Evolutionary conservation across 2,797 vertebrate genomes (phyloP).

Genomic region (Cheirogaleus major): DNA sequence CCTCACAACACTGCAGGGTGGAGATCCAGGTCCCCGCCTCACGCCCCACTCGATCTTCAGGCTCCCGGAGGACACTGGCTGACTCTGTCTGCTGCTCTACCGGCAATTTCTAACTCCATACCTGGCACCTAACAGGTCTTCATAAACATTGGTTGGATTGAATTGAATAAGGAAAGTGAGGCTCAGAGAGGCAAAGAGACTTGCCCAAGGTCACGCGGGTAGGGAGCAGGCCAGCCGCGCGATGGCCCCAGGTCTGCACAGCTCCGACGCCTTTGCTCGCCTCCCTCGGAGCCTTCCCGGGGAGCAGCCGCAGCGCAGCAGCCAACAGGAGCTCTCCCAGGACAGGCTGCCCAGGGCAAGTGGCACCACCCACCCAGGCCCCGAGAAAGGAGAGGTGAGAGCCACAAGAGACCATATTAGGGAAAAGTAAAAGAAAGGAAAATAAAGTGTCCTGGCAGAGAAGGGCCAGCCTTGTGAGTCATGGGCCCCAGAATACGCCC

Average conservation of each 20-base stretch:
- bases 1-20: accelerated
- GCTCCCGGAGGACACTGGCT: background rate
- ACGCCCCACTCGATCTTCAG: background rate
- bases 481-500: background rate
- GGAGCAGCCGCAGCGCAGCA: background rate
- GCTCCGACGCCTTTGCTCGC: accelerated
- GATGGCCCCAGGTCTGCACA: background rate
- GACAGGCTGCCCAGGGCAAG: background rate
- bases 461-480: background rate
- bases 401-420: background rate
- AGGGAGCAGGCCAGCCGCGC: background rate
- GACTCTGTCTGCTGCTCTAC: background rate
- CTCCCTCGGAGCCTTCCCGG: background rate
- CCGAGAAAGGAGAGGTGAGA: background rate
- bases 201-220: background rate
- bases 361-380: background rate
- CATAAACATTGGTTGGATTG: background rate
- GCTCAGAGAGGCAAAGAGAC: background rate
- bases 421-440: background rate
- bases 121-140: background rate
- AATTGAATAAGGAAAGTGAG: background rate
- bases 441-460: background rate
- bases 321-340: background rate
- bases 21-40: background rate
- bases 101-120: accelerated